These are phyloP conservation scores for Catocala fraxini DNA, from an alignment of 2,888 invertebrate species.

Conservation along the genomic window DNA sequence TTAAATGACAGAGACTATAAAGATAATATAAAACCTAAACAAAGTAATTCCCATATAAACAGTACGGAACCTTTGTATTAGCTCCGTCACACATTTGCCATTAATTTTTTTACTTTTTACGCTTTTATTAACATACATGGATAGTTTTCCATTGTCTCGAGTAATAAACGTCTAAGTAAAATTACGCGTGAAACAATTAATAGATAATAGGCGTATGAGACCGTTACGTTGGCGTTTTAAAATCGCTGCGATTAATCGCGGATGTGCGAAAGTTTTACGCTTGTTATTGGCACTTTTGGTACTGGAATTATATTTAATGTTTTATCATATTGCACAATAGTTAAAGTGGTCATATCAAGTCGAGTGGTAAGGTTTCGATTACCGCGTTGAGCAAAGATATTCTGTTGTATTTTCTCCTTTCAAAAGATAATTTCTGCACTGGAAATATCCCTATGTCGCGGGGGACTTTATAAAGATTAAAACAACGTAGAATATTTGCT, in stretches of 20 bases:
- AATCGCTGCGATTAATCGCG: conserved; percentile 44
- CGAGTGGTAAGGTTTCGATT: too few relatives aligned
- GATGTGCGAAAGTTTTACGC: conserved; percentile 38
- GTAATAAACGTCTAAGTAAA: conserved; percentile 54
- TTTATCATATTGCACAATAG: too few relatives aligned
- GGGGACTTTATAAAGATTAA: too few relatives aligned
- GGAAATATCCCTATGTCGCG: too few relatives aligned
- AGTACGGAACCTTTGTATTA: conserved; percentile 26
- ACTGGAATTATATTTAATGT: background rate
- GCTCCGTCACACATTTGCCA: conserved; percentile 11
- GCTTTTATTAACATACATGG: conserved; percentile 51
- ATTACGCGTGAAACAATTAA: conserved; percentile 55
- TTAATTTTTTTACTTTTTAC: conserved; percentile 44
- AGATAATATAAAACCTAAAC: too few relatives aligned
- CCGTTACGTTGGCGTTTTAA: conserved; percentile 47
- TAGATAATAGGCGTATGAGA: conserved; percentile 40
- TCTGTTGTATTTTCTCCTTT: too few relatives aligned
- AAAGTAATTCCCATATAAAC: background rate
- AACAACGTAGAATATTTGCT: too few relatives aligned
- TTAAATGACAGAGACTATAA: too few relatives aligned
- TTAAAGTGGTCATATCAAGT: too few relatives aligned
- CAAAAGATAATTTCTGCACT: too few relatives aligned
- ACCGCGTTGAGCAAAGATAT: too few relatives aligned
- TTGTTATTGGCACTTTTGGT: background rate
- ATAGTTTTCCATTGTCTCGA: conserved; percentile 56